phyloP scores from a whole-genome alignment of 2,888 invertebrate genomes.

The Cynaeus angustus region DNA sequence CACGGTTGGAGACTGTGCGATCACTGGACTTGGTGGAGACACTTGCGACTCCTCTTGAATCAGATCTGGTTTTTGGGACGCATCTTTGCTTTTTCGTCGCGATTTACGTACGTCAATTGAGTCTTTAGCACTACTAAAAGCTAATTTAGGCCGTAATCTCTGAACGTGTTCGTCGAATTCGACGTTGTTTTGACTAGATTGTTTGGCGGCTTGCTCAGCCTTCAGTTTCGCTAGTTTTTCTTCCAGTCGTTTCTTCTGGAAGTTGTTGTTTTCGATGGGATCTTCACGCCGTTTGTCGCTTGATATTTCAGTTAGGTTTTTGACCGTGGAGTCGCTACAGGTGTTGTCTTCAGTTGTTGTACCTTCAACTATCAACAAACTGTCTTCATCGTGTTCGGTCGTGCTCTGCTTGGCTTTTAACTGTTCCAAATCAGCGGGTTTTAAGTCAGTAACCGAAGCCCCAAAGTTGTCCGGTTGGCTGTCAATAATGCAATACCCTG shows the following conservation, averaged over 20 bases:
- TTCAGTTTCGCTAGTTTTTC: constrained; percentile 59
- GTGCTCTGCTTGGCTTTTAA: constrained; percentile 67
- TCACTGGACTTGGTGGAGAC: constrained; percentile 61
- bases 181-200: constrained; percentile 58
- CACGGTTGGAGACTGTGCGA: constrained; percentile 56
- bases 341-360: constrained; percentile 78
- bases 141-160: constrained; percentile 79
- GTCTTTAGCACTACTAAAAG: constrained; percentile 81
- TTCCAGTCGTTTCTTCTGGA: constrained; percentile 62
- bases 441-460: constrained; percentile 63
- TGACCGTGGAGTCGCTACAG: constrained; percentile 70
- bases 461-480: constrained; percentile 62
- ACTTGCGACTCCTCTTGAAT: constrained; percentile 70
- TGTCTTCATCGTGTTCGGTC: constrained; percentile 74
- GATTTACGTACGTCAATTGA: constrained; percentile 80
- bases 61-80: constrained; percentile 64
- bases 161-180: constrained; percentile 79
- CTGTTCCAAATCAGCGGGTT: constrained; percentile 63
- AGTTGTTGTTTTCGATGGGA: constrained; percentile 53
- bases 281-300: constrained; percentile 51
- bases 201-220: constrained; percentile 54
- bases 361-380: constrained; percentile 74
- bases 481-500: constrained; percentile 66
- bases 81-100: constrained; percentile 71
- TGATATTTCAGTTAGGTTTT: constrained; percentile 66